phyloP scores from a whole-genome alignment of 2,797 vertebrate genomes.

The Propithecus deckenii region DNA sequence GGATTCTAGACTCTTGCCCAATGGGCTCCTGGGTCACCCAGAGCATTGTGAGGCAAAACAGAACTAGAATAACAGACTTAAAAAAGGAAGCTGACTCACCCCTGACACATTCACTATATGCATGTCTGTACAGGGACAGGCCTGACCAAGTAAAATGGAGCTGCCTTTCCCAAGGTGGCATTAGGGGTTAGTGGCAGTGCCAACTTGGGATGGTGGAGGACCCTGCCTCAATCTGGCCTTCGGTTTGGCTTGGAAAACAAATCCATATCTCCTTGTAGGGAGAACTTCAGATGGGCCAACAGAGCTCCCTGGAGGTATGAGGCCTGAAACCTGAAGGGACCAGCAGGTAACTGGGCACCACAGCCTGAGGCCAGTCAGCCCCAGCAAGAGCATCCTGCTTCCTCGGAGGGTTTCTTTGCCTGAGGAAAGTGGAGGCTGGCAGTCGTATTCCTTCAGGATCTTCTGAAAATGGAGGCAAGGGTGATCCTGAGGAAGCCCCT shows the following conservation, averaged over 20 bases:
- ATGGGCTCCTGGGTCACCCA: not conserved
- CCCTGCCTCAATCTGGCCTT: constrained; percentile 45
- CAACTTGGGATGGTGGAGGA: constrained; percentile 44
- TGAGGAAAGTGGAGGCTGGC: not conserved
- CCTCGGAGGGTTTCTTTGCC: constrained; percentile 48
- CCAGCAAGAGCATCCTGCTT: constrained; percentile 23
- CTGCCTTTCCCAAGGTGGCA: constrained; percentile 60
- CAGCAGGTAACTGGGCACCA: constrained; percentile 63
- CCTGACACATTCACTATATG: constrained; percentile 14
- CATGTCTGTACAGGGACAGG: constrained; percentile 40
- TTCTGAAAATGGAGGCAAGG: constrained; percentile 57
- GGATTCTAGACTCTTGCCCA: constrained; percentile 53
- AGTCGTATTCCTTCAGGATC: constrained; percentile 42
- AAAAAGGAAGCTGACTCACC: constrained; percentile 8
- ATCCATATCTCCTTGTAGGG: constrained; percentile 60
- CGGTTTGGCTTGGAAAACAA: constrained; percentile 59
- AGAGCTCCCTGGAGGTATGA: constrained; percentile 69
- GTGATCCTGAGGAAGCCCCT: constrained; percentile 16
- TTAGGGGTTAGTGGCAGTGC: constrained; percentile 34
- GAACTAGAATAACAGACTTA: constrained; percentile 59
- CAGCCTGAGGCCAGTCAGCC: constrained; percentile 21
- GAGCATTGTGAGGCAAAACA: constrained; percentile 72
- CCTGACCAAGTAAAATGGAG: constrained; percentile 51
- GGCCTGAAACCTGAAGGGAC: constrained; percentile 67
- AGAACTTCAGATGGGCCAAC: constrained; percentile 67